Evolutionary conservation across 2,113 vertebrate genomes (phyloP).

Genomic region (Psilopsiagon aurifrons): DNA sequence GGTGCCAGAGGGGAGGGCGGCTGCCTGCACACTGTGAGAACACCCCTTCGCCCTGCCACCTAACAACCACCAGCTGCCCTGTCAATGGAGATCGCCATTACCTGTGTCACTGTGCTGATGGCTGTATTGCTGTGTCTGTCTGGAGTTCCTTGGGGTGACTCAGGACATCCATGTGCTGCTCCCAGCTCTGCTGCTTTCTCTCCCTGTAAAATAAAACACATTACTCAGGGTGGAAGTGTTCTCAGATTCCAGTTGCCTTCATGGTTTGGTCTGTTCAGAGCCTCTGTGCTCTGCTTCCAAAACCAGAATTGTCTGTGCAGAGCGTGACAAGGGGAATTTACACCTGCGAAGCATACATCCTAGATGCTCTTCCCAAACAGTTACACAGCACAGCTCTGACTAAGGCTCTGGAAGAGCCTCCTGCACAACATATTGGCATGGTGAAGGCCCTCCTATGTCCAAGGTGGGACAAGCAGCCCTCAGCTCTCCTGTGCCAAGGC

Average conservation of each 20-base stretch:
- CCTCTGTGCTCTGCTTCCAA: background rate
- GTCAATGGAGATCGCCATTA: background rate
- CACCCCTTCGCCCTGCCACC: background rate
- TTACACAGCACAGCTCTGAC: background rate
- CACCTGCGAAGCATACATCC: background rate
- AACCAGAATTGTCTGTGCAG: background rate
- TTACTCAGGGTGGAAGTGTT: background rate
- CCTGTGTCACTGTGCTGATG: background rate
- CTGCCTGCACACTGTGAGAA: background rate
- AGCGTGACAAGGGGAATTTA: background rate
- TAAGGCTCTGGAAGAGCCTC: background rate
- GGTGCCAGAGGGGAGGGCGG: background rate
- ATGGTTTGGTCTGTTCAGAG: background rate
- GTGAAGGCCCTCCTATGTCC: background rate
- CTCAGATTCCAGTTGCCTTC: background rate
- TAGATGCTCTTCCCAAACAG: background rate
- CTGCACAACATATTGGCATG: background rate
- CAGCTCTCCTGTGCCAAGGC: background rate
- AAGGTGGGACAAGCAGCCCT: background rate
- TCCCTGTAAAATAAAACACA: background rate
- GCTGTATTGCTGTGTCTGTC: background rate
- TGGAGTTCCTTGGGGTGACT: background rate
- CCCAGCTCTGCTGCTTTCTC: background rate
- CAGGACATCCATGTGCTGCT: background rate
- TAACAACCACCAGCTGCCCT: background rate